Evolutionary conservation across 2,888 invertebrate species (phyloP).

Genomic region (Catocala sponsa): DNA sequence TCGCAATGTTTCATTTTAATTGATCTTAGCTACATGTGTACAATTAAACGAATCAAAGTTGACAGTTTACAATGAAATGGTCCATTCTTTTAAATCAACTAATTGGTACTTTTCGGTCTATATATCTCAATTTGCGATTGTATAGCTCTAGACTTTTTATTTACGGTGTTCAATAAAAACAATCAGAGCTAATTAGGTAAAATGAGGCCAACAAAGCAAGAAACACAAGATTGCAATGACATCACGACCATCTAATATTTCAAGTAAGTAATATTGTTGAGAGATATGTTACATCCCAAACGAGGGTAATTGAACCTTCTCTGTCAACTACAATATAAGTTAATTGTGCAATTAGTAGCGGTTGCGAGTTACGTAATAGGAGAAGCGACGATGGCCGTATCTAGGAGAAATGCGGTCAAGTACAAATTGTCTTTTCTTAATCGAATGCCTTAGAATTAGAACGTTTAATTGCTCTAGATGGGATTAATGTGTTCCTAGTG

Average conservation of each 20-base stretch:
- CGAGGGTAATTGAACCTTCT: slow-evolving; percentile 55
- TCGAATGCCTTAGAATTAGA: slow-evolving; percentile 50
- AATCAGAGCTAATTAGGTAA: slow-evolving; percentile 6
- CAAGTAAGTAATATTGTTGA: slow-evolving; percentile 26
- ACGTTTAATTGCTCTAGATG: slow-evolving; percentile 48
- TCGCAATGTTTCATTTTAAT: too few species aligned
- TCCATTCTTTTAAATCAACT: too few species aligned
- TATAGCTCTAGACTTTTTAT: background rate
- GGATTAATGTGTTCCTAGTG: slow-evolving; percentile 45
- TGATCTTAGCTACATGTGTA: too few species aligned
- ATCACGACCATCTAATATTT: slow-evolving; percentile 20
- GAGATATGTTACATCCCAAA: slow-evolving; percentile 43
- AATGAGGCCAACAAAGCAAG: slow-evolving; percentile 23
- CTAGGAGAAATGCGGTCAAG: slow-evolving; percentile 59
- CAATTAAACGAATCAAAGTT: too few species aligned
- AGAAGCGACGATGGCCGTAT: slow-evolving; percentile 36
- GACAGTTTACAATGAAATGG: too few species aligned
- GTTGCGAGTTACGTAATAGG: slow-evolving; percentile 52
- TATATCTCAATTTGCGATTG: background rate
- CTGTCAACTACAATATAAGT: slow-evolving; percentile 58
- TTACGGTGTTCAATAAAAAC: slow-evolving; percentile 4
- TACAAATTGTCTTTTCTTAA: slow-evolving; percentile 54
- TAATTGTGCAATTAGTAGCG: slow-evolving; percentile 62
- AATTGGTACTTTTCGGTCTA: too few species aligned
- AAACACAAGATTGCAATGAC: slow-evolving; percentile 18